Evolutionary conservation across 1,140 invertebrate genomes (phyloP), one percentile per base, ranked within the genome.

Genomic region (Drosophila guanche): DNA sequence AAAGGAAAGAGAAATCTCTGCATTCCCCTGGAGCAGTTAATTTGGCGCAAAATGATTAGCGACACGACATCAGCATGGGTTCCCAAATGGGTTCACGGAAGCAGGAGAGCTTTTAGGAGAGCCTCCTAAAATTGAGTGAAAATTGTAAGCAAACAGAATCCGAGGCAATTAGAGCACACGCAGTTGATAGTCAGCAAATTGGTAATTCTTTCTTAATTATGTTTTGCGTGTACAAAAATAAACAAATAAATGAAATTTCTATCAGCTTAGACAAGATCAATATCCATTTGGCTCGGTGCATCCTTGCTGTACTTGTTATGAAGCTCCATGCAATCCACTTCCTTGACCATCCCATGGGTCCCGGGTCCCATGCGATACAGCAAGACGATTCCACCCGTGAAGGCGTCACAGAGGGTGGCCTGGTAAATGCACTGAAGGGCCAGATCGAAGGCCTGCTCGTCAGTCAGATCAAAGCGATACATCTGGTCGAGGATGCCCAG

Each of bases 361-460:
- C 0, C 10, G 1, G 10, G 33, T 1, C 33, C 33, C 10, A 68
- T 16, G 7, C 61, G 58, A 33, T 68, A 43, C 0, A 61, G 12
- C 0, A 42, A 37, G 1, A 68, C 50, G 12, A 29, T 1, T 8
- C 65, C 65, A 0, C 65, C 65, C 5, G 65, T 40, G 4, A 6
- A 61, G 8, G 3, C 10, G 20, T 78, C 63, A 89, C 98, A 94
- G 90, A 96, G 95, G 7, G 98, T 99, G 40, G 99, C 98, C 92
- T 99, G 97, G 92, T 98, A 99, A 92, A 99, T 99, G 1, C 98
- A 94, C 55, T 97, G 94, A 63, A 97, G 94, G 2, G 96, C 99
- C 12, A 99, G 93, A 65, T 97, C 96, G 90, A 96, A 95, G 23
- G 99, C 99, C 90, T 99, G 97, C 77, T 96, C 94, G 90, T 98